These are phyloP conservation scores for Meandrina meandrites DNA, from an alignment of 92 coral and sea anemone genomes.

Conservation along the genomic window DNA sequence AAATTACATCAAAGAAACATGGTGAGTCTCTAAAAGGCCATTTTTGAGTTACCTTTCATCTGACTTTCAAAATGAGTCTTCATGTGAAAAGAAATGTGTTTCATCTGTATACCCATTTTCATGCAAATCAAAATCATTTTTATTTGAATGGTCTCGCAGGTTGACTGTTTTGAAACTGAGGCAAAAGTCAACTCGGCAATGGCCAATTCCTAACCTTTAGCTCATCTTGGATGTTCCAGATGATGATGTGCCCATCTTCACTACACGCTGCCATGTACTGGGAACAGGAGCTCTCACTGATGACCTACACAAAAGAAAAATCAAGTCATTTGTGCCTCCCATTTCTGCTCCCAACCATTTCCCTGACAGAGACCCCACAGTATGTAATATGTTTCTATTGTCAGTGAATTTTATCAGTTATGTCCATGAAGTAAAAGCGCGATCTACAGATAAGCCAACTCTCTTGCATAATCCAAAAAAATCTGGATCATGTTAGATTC, in stretches of 20 bases:
- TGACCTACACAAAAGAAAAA: constrained; percentile 59
- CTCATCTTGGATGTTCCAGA: constrained; percentile 96
- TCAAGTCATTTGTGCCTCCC: neutral
- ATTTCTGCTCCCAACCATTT: neutral
- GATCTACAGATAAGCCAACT: neutral
- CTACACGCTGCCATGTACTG: constrained; percentile 83
- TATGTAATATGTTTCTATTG: neutral
- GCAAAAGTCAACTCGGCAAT: too few species aligned
- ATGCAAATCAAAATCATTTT: too few species aligned
- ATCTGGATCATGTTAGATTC: too few species aligned
- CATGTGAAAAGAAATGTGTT: too few species aligned
- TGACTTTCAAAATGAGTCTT: too few species aligned
- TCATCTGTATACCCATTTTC: too few species aligned
- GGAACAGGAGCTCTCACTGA: constrained; percentile 85
- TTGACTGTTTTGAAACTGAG: too few species aligned
- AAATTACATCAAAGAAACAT: neutral
- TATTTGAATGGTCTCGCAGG: too few species aligned
- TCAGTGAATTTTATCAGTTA: neutral
- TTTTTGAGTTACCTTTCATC: too few species aligned
- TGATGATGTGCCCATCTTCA: constrained; percentile 78
- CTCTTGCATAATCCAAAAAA: too few species aligned
- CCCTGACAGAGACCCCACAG: neutral
- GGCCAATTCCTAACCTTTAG: constrained; percentile 72
- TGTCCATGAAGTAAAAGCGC: neutral
- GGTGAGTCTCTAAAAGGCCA: neutral